Evolutionary conservation across 2,888 invertebrate species (phyloP).

Genomic region (Pseudanteris insignis): DNA sequence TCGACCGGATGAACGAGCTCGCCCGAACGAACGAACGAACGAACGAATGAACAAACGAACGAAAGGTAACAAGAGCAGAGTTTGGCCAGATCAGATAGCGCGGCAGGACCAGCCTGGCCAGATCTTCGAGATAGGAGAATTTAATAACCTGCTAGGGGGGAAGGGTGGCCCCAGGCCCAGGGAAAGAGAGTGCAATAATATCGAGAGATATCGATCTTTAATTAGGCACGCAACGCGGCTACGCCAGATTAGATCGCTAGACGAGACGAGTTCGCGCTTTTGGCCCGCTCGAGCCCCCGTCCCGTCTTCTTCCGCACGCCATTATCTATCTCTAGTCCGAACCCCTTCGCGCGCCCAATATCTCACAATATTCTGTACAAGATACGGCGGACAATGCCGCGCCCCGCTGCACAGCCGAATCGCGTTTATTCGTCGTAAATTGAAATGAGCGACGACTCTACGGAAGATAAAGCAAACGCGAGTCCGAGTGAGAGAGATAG

Average conservation of each 20-base stretch:
- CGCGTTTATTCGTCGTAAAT: constrained; percentile 23
- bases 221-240: constrained; percentile 67
- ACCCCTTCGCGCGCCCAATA: constrained; percentile 15
- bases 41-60: constrained; percentile 21
- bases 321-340: constrained; percentile 36
- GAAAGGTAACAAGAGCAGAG: constrained; percentile 57
- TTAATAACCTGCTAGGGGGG: constrained; percentile 64
- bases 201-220: constrained; percentile 67
- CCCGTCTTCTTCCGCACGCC: constrained; percentile 36
- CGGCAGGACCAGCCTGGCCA: constrained; percentile 60
- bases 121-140: constrained; percentile 65
- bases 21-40: constrained; percentile 22
- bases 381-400: constrained; percentile 20
- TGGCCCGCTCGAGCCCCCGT: constrained; percentile 18
- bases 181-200: constrained; percentile 64
- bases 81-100: constrained; percentile 59
- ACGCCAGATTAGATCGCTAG: constrained; percentile 63
- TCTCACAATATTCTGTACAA: constrained; percentile 24
- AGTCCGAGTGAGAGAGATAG: no score
- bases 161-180: constrained; percentile 32
- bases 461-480: not conserved
- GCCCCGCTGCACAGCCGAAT: constrained; percentile 7
- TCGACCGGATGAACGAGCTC: constrained; percentile 34
- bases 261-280: constrained; percentile 53
- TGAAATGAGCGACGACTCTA: constrained; percentile 9